Percentiles rank a stretch among this genome's conserved stretches.
Evolutionary conservation across 2,797 vertebrate genomes (phyloP).

Genomic region (Ataeniobius toweri): DNA sequence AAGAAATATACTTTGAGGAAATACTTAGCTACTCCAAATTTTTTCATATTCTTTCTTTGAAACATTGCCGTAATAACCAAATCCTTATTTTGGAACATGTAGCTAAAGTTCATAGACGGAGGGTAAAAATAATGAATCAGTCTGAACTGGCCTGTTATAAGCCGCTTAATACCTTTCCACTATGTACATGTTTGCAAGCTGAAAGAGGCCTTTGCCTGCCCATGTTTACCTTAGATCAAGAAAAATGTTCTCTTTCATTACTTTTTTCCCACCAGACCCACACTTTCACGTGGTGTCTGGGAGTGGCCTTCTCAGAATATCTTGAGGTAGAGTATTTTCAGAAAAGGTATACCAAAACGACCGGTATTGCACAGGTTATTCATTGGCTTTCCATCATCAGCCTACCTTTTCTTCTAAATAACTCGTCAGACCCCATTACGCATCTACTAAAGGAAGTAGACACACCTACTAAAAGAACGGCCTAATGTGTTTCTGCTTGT

Average conservation of each 20-base stretch:
- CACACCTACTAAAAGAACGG: conserved; percentile 70
- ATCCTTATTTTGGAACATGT: conserved; percentile 32
- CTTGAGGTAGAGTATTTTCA: conserved; percentile 55
- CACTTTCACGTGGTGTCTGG: conserved; percentile 46
- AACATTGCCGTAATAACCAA: conserved; percentile 18
- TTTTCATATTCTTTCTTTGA: conserved; percentile 17
- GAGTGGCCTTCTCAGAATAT: conserved; percentile 51
- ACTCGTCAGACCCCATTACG: conserved; percentile 70
- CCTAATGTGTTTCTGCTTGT: conserved; percentile 68
- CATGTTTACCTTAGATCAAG: conserved; percentile 65
- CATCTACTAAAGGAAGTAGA: conserved; percentile 71
- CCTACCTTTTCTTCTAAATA: conserved; percentile 72
- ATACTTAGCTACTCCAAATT: not conserved
- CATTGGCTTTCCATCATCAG: conserved; percentile 75
- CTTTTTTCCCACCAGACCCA: conserved; percentile 40
- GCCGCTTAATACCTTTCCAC: conserved; percentile 77
- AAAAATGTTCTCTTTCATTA: conserved; percentile 67
- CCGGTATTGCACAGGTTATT: conserved; percentile 71
- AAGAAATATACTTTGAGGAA: conserved; percentile 17
- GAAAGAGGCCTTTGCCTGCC: conserved; percentile 62
- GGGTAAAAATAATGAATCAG: conserved; percentile 59
- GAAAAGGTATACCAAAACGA: conserved; percentile 67
- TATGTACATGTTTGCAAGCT: conserved; percentile 65
- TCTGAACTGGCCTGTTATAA: conserved; percentile 67
- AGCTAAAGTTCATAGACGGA: conserved; percentile 50